Conservation (phyloP, 2,113 vertebrate genomes). For the Todiramphus saurophagus region DNA sequence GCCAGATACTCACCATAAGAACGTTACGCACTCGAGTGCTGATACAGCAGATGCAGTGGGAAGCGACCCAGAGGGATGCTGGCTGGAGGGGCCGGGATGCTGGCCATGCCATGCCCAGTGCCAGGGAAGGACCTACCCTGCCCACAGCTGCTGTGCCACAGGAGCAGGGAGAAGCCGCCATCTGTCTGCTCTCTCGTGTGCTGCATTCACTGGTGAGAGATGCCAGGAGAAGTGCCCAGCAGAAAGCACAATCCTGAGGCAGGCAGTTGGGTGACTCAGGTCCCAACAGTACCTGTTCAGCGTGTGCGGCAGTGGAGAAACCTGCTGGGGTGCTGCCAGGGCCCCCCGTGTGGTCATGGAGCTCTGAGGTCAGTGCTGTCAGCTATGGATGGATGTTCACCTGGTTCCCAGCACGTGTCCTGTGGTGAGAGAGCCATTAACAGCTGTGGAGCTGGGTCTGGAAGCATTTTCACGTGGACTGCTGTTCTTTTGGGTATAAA, state of each 20-base stretch:
- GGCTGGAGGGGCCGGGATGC: too few species aligned
- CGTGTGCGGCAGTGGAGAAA: neutral
- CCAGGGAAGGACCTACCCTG: neutral
- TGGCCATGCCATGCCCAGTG: neutral
- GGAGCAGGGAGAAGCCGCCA: neutral
- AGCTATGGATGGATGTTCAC: accelerated
- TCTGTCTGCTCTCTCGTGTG: neutral
- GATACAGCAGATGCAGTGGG: neutral
- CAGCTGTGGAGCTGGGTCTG: neutral
- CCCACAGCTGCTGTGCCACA: accelerated
- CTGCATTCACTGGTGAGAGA: neutral
- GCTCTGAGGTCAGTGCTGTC: neutral
- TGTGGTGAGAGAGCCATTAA: neutral
- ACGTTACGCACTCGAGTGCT: neutral
- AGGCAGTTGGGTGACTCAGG: neutral
- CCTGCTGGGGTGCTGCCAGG: neutral
- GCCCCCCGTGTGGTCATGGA: accelerated
- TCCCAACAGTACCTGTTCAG: accelerated
- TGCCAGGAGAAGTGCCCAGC: neutral
- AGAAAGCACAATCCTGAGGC: neutral
- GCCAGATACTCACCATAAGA: neutral
- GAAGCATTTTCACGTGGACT: neutral
- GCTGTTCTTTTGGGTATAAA: neutral
- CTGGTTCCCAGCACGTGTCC: accelerated
- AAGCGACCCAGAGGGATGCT: neutral